phyloP scores from a whole-genome alignment of 2,888 invertebrate species.

The Melinaea menophilus region DNA sequence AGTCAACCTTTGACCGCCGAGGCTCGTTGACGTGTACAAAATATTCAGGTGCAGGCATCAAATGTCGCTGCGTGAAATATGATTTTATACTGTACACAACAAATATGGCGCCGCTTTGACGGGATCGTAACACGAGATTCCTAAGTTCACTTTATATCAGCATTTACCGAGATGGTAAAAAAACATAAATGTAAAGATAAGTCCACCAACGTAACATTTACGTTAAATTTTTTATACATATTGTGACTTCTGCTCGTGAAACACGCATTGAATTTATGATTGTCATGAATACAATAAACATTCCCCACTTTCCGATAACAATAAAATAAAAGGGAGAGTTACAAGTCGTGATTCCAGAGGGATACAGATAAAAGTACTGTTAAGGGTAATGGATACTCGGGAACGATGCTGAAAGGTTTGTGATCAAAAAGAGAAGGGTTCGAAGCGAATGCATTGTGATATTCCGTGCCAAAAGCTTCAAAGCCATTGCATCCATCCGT shows the following conservation, averaged over 20 bases:
- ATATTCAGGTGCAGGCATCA: constrained; percentile 27
- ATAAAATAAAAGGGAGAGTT: constrained; percentile 3
- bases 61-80: constrained; percentile 31
- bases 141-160: constrained; percentile 54
- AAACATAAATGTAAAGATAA: constrained; percentile 10
- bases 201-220: too few relatives aligned
- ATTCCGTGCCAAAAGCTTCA: constrained; percentile 8
- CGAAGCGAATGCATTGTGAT: constrained; percentile 27
- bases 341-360: background rate
- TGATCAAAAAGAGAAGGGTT: constrained; percentile 31
- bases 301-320: background rate
- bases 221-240: too few relatives aligned
- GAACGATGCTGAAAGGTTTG: constrained; percentile 38
- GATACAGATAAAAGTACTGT: constrained; percentile 17
- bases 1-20: constrained; percentile 24
- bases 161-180: constrained; percentile 44
- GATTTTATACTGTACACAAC: constrained; percentile 30
- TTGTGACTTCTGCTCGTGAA: background rate
- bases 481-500: background rate
- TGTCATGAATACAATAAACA: constrained; percentile 1
- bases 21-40: constrained; percentile 15
- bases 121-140: constrained; percentile 75
- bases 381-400: constrained; percentile 24
- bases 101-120: constrained; percentile 57
- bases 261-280: background rate